Conservation (phyloP, 1,140 invertebrate species). For the Patella vulgata region DNA sequence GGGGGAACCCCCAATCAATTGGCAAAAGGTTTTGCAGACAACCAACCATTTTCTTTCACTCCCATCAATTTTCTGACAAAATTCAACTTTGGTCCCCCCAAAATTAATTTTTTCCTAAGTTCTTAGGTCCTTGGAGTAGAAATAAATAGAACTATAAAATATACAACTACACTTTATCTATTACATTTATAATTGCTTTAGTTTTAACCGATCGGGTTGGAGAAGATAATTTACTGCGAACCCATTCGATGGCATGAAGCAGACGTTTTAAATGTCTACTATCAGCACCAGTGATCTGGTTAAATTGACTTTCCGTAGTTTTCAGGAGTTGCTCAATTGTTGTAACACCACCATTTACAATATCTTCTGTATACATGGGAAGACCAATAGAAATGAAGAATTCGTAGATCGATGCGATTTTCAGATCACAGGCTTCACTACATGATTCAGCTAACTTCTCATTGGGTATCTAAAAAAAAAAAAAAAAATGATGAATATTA, state of each 20-base stretch:
- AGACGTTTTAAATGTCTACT: constrained; percentile 53
- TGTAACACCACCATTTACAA: constrained; percentile 32
- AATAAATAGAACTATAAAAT: constrained; percentile 32
- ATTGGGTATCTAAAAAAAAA: constrained; percentile 61
- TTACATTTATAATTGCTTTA: constrained; percentile 6
- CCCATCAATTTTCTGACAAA: too few species aligned
- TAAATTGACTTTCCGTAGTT: constrained; percentile 44
- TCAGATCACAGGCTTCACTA: constrained; percentile 56
- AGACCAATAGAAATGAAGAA: constrained; percentile 67
- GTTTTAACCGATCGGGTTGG: constrained; percentile 37
- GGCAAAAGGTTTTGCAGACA: too few species aligned
- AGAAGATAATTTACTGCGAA: constrained; percentile 45
- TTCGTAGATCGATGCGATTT: constrained; percentile 60
- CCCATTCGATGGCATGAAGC: constrained; percentile 56
- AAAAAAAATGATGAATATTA: too few species aligned
- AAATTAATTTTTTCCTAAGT: too few species aligned
- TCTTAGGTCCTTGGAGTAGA: too few species aligned
- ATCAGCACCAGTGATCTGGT: constrained; percentile 44
- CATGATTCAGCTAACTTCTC: constrained; percentile 62
- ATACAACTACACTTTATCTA: constrained; percentile 6
- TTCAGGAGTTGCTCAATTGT: constrained; percentile 46
- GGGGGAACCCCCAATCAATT: too few species aligned
- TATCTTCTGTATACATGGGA: constrained; percentile 64
- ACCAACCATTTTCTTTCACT: too few species aligned
- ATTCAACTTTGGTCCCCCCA: too few species aligned